phyloP scores from a whole-genome alignment of 2,113 vertebrate genomes.

The Scartelaos histophorus region DNA sequence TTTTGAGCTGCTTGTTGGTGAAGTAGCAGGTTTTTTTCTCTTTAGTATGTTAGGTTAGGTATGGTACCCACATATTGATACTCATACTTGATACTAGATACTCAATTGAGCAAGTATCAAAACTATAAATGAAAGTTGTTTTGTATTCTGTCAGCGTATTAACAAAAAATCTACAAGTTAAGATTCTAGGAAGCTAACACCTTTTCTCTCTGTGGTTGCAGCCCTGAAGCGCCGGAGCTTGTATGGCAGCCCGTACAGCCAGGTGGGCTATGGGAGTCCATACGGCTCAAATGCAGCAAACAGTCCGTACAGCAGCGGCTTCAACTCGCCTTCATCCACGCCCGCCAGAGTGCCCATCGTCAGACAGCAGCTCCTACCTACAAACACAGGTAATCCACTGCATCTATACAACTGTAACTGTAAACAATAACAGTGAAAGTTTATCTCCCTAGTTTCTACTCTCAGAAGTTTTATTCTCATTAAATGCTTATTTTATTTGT shows the following conservation, averaged over 20 bases:
- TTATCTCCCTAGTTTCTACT: not conserved
- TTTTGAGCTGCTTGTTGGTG: not conserved
- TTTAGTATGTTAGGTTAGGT: too few species aligned
- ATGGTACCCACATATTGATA: too few species aligned
- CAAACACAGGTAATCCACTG: conserved; percentile 81
- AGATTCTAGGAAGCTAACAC: not conserved
- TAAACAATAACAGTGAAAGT: too few species aligned
- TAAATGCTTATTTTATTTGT: conserved; percentile 23
- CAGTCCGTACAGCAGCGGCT: conserved; percentile 94
- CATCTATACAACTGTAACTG: not conserved
- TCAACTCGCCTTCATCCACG: conserved; percentile 94
- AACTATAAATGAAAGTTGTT: too few species aligned
- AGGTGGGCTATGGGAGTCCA: conserved; percentile 82
- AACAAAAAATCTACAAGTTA: not conserved
- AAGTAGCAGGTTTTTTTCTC: too few species aligned
- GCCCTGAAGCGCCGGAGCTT: conserved; percentile 92
- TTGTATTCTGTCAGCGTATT: too few species aligned
- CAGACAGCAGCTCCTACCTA: conserved; percentile 90
- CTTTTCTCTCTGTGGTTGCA: conserved; percentile 55
- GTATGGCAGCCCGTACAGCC: conserved; percentile 87
- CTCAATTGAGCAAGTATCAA: too few species aligned
- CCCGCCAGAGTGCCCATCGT: conserved; percentile 86
- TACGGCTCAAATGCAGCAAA: conserved; percentile 88
- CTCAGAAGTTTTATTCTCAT: not conserved
- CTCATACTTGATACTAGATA: too few species aligned